Evolutionary conservation across 2,888 invertebrate species (phyloP).

Genomic region (Parnassius smintheus): DNA sequence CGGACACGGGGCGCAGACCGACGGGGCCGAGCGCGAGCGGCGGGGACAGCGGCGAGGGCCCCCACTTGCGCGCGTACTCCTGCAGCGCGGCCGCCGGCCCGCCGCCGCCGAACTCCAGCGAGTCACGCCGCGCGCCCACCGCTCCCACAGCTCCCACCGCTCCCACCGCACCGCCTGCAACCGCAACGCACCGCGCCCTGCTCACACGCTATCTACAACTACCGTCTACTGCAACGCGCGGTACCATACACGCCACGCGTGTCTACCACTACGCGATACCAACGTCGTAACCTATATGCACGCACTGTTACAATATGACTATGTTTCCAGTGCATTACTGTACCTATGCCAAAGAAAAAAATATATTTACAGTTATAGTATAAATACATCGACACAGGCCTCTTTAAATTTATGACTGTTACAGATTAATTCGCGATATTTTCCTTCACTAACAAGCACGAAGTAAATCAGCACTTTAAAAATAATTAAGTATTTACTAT

Average conservation of each 20-base stretch:
- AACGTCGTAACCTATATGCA: neutral
- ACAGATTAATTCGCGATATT: too few relatives aligned
- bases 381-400: too few relatives aligned
- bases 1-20: constrained; percentile 82
- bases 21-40: constrained; percentile 86
- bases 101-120: constrained; percentile 79
- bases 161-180: constrained; percentile 28
- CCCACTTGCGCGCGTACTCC: constrained; percentile 81
- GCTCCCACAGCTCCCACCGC: constrained; percentile 52
- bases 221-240: neutral
- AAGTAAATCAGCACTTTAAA: too few relatives aligned
- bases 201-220: constrained; percentile 19
- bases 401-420: too few relatives aligned
- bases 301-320: constrained; percentile 10
- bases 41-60: constrained; percentile 84
- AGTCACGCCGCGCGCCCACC: constrained; percentile 71
- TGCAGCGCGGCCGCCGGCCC: constrained; percentile 67
- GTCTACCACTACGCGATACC: neutral
- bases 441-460: too few relatives aligned
- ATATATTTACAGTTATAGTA: too few relatives aligned
- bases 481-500: too few relatives aligned
- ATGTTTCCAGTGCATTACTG: too few relatives aligned
- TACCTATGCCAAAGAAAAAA: too few relatives aligned
- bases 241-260: neutral
- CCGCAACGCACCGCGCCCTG: constrained; percentile 27